Percentiles rank a stretch among this genome's conserved stretches.
These are phyloP conservation scores for Zosterops pallidus DNA, from an alignment of 2,113 vertebrate species.

Conservation along the genomic window DNA sequence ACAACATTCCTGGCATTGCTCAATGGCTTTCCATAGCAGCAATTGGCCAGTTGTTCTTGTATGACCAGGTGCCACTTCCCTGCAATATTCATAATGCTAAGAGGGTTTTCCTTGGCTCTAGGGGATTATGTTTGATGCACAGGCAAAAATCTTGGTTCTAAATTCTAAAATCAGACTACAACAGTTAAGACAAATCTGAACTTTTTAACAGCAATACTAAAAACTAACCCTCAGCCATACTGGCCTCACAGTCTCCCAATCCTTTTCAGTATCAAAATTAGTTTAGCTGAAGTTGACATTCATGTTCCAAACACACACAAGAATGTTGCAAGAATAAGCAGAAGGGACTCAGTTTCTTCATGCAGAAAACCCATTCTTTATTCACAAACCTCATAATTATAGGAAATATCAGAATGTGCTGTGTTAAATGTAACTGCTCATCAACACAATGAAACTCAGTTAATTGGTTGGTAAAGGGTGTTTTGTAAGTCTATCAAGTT, in stretches of 20 bases:
- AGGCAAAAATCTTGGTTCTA: background rate
- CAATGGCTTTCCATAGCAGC: background rate
- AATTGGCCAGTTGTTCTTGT: background rate
- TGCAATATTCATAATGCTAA: background rate
- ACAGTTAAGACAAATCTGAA: background rate
- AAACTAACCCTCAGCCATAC: background rate
- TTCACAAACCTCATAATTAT: background rate
- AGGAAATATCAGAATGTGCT: background rate
- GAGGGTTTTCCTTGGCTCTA: background rate
- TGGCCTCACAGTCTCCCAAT: background rate
- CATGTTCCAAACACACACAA: background rate
- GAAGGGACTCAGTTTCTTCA: background rate
- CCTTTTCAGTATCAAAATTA: background rate
- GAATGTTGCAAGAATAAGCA: background rate
- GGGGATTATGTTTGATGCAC: background rate
- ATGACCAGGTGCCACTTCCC: background rate
- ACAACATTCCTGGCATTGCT: background rate
- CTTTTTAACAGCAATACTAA: background rate
- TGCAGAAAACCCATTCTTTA: background rate
- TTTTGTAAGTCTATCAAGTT: background rate
- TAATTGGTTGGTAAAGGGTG: background rate
- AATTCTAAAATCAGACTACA: background rate
- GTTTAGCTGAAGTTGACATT: background rate
- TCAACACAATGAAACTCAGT: background rate
- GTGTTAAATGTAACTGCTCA: background rate